phyloP scores from a whole-genome alignment of 2,797 vertebrate species.

The Rhabdomys pumilio region DNA sequence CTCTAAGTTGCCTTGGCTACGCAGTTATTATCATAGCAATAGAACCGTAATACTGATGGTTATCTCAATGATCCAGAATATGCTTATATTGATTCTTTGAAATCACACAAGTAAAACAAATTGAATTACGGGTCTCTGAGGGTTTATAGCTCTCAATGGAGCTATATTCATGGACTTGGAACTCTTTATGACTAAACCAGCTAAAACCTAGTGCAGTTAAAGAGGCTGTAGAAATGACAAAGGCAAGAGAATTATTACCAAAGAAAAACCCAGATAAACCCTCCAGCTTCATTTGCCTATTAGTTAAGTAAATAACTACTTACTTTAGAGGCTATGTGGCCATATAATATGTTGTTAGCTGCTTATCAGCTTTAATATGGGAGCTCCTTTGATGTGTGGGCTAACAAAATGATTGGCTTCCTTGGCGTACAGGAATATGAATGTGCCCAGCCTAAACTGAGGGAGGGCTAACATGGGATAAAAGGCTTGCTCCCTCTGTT shows the following conservation, averaged over 20 bases:
- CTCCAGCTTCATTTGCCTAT: background rate
- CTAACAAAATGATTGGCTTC: background rate
- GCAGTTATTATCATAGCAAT: background rate
- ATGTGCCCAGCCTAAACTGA: background rate
- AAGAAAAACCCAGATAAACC: background rate
- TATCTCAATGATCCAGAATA: conserved; percentile 4
- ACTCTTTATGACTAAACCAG: background rate
- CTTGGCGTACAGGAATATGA: background rate
- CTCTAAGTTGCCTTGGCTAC: background rate
- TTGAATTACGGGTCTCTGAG: background rate
- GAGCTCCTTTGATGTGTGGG: background rate
- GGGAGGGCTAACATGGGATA: background rate
- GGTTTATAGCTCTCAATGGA: background rate
- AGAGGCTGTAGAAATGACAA: background rate
- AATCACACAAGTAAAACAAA: conserved; percentile 30
- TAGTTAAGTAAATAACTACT: background rate
- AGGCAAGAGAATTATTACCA: background rate
- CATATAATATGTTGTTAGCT: background rate
- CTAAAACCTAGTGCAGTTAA: background rate
- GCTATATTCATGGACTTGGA: background rate
- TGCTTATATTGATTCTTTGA: conserved; percentile 9
- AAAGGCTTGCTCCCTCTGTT: background rate
- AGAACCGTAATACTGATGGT: background rate
- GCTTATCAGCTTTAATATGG: background rate
- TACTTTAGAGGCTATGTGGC: background rate